phyloP scores from a whole-genome alignment of 2,797 vertebrate genomes.

The Mus spretus region DNA sequence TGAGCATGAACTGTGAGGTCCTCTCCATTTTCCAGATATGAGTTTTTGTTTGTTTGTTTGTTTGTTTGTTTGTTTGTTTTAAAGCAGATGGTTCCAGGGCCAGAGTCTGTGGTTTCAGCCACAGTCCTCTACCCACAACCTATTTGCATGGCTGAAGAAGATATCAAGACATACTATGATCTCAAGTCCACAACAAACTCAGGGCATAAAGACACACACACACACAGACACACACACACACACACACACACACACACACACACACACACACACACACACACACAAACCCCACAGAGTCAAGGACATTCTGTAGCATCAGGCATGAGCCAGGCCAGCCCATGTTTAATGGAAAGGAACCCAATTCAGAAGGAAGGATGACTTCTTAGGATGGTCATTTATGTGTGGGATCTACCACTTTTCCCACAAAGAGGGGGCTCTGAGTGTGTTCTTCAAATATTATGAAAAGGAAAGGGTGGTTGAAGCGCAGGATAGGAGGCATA shows the following conservation, averaged over 20 bases:
- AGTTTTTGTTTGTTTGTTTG: too few species aligned
- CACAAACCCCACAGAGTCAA: background rate
- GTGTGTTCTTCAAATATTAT: slow-evolving; percentile 86
- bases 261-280: too few species aligned
- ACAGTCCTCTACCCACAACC: rapidly evolving
- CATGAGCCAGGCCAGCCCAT: too few species aligned
- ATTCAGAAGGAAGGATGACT: background rate
- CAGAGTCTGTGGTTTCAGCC: background rate
- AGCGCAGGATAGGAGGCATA: slow-evolving; percentile 71
- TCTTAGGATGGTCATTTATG: background rate
- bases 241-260: background rate
- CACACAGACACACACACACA: background rate
- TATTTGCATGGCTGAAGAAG: background rate
- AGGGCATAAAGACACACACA: background rate
- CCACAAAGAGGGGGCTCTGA: slow-evolving; percentile 91
- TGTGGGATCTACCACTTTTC: slow-evolving; percentile 92
- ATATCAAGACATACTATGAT: background rate
- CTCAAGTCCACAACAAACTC: background rate
- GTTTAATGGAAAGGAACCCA: slow-evolving; percentile 70
- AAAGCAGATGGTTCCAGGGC: too few species aligned
- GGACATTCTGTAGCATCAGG: background rate
- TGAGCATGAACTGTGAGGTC: too few species aligned
- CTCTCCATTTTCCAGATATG: too few species aligned
- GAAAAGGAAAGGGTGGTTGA: slow-evolving; percentile 89
- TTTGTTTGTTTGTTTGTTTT: too few species aligned